Base-by-base conservation (phyloP, 2,113 vertebrate species). In the Craseonycteris thonglongyai region DNA sequence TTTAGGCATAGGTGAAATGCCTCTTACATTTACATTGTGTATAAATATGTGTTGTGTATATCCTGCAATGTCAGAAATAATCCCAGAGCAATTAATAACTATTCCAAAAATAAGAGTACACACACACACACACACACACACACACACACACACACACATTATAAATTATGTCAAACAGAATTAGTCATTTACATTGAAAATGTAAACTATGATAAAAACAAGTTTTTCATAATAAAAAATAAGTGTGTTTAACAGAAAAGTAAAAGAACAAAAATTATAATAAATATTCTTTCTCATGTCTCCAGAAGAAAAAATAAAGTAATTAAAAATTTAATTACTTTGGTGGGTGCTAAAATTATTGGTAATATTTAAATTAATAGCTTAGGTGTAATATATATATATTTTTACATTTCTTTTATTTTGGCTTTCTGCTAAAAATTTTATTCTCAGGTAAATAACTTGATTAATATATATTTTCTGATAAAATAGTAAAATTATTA, bases 301-400 rank as follows among this genome's bases (percentile, higher is more conserved):
- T 51, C 49, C 15, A 51, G 49, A 19, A 51, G n/a, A n/a, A 18
- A 89, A 47, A 30, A 59, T 35, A 1, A 65, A 68, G 3, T 28
- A 40, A 63, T 4, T 21, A 7, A 22, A 14, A 69, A 58, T 49
- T 40, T 59, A 58, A 35, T 15, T 51, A 2, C 65, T 26, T 45
- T 42, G 1, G 78, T 63, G 5, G 7, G 14, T 84, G 1, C 5
- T 45, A 56, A 69, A 90, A 49, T 59, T 45, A 81, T 75, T 79
- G 21, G 10, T 14, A 38, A 66, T 59, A 2, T 16, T 88, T 22
- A 89, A 66, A 88, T 74, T 45, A 35, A 1, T 26, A 51, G 19
- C 5, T 54, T 0, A 1, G 10, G 3, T 30, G 12, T n/a, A 74
- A 49, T 16, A 51, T n/a, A n/a, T 19, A 54, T 1, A 10, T 24